Conservation (phyloP, 2,113 vertebrate genomes). For the Anarhynchus alexandrinus region DNA sequence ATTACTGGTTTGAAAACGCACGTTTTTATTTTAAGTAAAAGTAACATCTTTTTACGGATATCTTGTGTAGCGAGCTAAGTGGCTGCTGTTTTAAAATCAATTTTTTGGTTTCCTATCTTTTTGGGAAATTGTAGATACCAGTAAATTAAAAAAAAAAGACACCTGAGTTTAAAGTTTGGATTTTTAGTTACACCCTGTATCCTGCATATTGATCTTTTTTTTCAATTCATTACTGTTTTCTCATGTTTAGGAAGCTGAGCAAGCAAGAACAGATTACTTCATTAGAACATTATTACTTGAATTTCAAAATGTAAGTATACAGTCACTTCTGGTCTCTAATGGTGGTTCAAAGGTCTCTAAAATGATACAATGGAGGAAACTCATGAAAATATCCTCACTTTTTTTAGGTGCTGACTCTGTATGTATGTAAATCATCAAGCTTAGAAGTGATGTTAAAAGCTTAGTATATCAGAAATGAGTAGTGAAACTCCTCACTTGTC, state of each 20-base stretch:
- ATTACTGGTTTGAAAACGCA: too few relatives aligned
- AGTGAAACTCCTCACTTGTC: neutral
- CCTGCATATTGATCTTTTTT: neutral
- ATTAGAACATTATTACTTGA: slow-evolving; percentile 89
- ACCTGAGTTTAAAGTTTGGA: neutral
- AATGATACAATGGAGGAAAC: neutral
- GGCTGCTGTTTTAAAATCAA: too few relatives aligned
- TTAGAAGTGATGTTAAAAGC: neutral
- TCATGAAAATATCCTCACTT: neutral
- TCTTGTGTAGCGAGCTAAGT: too few relatives aligned
- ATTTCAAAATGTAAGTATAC: slow-evolving; percentile 88
- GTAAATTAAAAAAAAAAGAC: too few relatives aligned
- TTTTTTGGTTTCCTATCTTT: too few relatives aligned
- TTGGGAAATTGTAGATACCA: too few relatives aligned
- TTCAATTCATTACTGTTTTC: neutral
- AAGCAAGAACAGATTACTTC: slow-evolving; percentile 90
- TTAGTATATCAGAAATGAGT: neutral
- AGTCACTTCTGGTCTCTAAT: neutral
- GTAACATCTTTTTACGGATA: too few relatives aligned
- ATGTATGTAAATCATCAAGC: neutral
- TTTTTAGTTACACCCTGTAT: neutral
- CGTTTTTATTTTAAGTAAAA: too few relatives aligned
- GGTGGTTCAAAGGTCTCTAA: neutral
- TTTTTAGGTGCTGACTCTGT: neutral
- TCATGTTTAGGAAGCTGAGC: slow-evolving; percentile 86